Evolutionary conservation across 2,888 invertebrate genomes (phyloP).

Genomic region (Callosobruchus maculatus): DNA sequence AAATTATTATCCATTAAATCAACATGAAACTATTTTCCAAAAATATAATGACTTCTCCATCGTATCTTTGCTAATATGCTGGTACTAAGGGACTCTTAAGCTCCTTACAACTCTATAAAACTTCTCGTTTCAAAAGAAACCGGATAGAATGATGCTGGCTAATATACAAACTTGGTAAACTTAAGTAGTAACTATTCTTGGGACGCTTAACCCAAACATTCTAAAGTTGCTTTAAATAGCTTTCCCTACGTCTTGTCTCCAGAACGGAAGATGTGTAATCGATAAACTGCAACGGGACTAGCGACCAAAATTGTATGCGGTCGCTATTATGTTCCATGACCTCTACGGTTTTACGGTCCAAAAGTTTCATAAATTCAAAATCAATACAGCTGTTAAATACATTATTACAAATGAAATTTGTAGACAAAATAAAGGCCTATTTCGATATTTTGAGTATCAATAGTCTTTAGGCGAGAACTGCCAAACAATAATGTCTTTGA

Average conservation of each 20-base stretch:
- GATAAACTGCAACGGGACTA: neutral
- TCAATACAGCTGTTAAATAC: too few species aligned
- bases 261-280: neutral
- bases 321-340: neutral
- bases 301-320: neutral
- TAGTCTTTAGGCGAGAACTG: too few species aligned
- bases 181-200: neutral
- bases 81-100: too few species aligned
- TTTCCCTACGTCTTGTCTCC: neutral
- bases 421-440: too few species aligned
- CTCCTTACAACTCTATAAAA: neutral
- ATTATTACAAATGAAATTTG: too few species aligned
- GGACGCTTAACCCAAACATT: neutral
- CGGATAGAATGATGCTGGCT: neutral
- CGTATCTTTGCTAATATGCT: too few species aligned
- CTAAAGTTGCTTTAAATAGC: neutral
- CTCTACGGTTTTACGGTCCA: neutral
- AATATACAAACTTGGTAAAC: neutral
- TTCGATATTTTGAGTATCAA: too few species aligned
- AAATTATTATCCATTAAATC: too few species aligned
- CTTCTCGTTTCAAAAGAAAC: neutral
- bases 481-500: too few species aligned
- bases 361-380: neutral
- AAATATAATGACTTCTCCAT: too few species aligned
- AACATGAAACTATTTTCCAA: too few species aligned